Percentiles rank a stretch among this genome's conserved stretches.
Conservation (phyloP, 2,797 vertebrate species). For the Clarias pachynema region DNA sequence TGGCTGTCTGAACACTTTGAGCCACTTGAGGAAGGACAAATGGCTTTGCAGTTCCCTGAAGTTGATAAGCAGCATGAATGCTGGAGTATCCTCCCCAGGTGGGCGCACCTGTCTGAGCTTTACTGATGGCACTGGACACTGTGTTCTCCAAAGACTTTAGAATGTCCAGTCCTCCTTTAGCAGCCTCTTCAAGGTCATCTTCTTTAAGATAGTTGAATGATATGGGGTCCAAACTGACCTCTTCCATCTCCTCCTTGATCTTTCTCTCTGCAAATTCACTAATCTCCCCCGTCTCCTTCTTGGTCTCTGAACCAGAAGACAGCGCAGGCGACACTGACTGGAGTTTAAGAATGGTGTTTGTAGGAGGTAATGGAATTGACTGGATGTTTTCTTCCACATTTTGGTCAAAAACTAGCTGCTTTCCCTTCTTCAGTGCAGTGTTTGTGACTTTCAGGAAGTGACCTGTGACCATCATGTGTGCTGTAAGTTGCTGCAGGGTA, state of each 20-base stretch:
- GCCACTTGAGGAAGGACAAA: conserved; percentile 67
- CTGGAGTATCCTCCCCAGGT: conserved; percentile 98
- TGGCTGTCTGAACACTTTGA: conserved; percentile 88
- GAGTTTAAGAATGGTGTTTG: conserved; percentile 84
- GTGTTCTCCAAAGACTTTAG: conserved; percentile 96
- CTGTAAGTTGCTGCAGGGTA: conserved; percentile 95
- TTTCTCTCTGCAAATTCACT: conserved; percentile 76
- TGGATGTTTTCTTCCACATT: conserved; percentile 93
- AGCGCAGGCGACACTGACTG: conserved; percentile 81
- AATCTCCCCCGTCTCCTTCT: conserved; percentile 69
- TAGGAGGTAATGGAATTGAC: conserved; percentile 93
- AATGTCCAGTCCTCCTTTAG: conserved; percentile 92
- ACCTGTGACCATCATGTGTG: conserved; percentile 99
- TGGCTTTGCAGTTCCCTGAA: conserved; percentile 84
- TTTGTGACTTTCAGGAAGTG: conserved; percentile 98
- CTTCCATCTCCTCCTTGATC: conserved; percentile 92
- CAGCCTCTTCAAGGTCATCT: conserved; percentile 90
- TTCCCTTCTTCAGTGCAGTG: conserved; percentile 95
- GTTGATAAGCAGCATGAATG: conserved; percentile 98
- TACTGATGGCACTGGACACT: conserved; percentile 94
- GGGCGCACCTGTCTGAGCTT: conserved; percentile 94
- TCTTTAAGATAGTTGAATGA: conserved; percentile 91
- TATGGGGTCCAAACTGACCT: conserved; percentile 64
- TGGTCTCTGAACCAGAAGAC: conserved; percentile 72
- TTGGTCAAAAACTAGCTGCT: conserved; percentile 91